phyloP scores from a whole-genome alignment of 2,113 vertebrate species.

The Tenebrosternarchus preto region DNA sequence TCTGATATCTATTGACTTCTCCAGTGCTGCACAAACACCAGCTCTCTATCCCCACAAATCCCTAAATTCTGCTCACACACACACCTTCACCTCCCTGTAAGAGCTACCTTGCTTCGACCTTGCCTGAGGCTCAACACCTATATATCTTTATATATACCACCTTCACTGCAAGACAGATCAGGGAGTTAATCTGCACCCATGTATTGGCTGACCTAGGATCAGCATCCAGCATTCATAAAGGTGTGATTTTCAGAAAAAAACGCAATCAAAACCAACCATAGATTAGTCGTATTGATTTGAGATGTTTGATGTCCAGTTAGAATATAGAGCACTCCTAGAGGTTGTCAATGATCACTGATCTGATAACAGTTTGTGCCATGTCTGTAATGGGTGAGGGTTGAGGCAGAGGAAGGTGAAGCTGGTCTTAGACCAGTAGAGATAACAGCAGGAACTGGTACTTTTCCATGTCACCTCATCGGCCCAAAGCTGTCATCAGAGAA shows the following conservation, averaged over 20 bases:
- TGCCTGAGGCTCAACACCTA: slow-evolving; percentile 38
- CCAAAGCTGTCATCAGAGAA: slow-evolving; percentile 51
- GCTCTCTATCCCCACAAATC: slow-evolving; percentile 21
- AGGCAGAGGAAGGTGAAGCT: slow-evolving; percentile 2
- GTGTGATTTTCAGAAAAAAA: not conserved
- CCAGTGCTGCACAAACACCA: slow-evolving; percentile 21
- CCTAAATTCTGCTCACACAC: slow-evolving; percentile 14
- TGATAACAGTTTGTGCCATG: not conserved
- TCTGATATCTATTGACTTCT: slow-evolving; percentile 32
- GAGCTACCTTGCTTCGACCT: slow-evolving; percentile 39
- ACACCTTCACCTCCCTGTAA: slow-evolving; percentile 23
- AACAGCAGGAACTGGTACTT: slow-evolving; percentile 43
- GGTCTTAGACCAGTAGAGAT: slow-evolving; percentile 32
- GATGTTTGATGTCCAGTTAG: not conserved
- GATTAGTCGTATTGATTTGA: not conserved
- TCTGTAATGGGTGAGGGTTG: not conserved
- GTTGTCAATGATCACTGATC: not conserved
- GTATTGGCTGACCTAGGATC: slow-evolving; percentile 25
- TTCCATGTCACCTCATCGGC: slow-evolving; percentile 51
- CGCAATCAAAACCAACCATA: slow-evolving; percentile 11
- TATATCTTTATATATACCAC: slow-evolving; percentile 39
- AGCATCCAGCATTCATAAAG: slow-evolving; percentile 28
- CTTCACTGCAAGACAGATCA: slow-evolving; percentile 23
- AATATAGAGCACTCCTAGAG: not conserved
- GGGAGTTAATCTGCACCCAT: not conserved